A percentile compares a stretch with the other conserved stretches of the same genome.
These are phyloP conservation scores for Pungitius pungitius DNA, from an alignment of 2,113 vertebrate species.

Conservation along the genomic window DNA sequence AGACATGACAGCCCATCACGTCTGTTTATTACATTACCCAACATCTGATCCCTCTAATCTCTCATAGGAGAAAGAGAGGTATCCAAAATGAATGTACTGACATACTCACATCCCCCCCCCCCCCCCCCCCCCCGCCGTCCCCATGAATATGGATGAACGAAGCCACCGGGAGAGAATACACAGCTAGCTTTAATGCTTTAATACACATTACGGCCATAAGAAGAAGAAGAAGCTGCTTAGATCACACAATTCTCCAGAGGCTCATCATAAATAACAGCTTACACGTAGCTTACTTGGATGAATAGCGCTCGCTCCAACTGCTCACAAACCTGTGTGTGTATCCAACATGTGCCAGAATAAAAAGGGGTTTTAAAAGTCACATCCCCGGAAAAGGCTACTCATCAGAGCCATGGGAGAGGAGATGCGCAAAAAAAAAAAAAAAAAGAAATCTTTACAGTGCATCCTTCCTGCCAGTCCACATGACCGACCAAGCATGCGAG, in stretches of 20 bases:
- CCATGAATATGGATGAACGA: constrained; percentile 74
- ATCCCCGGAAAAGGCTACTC: constrained; percentile 52
- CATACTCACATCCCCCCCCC: constrained; percentile 55
- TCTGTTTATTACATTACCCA: constrained; percentile 65
- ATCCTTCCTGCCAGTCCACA: constrained; percentile 25
- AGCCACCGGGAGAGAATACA: constrained; percentile 65
- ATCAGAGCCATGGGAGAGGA: constrained; percentile 35
- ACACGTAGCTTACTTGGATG: constrained; percentile 78
- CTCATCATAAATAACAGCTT: constrained; percentile 78
- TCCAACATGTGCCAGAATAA: constrained; percentile 31
- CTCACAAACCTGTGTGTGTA: constrained; percentile 36
- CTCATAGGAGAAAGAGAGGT: constrained; percentile 47
- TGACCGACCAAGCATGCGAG: constrained; percentile 22
- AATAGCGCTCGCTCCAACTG: constrained; percentile 51
- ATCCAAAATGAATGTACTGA: constrained; percentile 71
- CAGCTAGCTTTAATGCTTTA: constrained; percentile 69
- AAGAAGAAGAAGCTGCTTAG: constrained; percentile 72
- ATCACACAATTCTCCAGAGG: constrained; percentile 72
- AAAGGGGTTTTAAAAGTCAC: too few relatives aligned
- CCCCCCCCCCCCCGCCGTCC: constrained; percentile 47
- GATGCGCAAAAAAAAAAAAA: too few relatives aligned
- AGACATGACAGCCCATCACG: constrained; percentile 61
- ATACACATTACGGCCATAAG: constrained; percentile 74
- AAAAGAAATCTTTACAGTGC: constrained; percentile 24
- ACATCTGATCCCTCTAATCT: constrained; percentile 59